Evolutionary conservation across 1,140 invertebrate genomes (phyloP).

Genomic region (Varroa destructor): DNA sequence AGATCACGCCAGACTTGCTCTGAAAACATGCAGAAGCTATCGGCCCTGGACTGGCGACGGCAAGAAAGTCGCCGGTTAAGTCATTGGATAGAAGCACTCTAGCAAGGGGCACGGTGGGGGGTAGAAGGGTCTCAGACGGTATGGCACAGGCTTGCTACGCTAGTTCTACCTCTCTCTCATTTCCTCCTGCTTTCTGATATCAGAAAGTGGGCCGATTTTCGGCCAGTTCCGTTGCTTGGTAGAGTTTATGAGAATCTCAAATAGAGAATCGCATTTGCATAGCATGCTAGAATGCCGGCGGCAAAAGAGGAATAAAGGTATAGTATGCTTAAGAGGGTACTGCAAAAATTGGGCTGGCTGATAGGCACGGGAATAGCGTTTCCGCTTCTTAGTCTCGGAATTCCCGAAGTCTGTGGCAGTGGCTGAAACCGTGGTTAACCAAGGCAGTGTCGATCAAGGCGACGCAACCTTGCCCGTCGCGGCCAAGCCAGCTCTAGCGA

Average conservation of each 20-base stretch:
- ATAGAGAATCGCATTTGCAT: conserved; percentile 28
- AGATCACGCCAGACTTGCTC: too few relatives aligned
- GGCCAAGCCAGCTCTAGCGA: too few relatives aligned
- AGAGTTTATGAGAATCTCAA: conserved; percentile 28
- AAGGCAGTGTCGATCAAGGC: too few relatives aligned
- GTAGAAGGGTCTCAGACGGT: background rate
- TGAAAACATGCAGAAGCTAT: background rate
- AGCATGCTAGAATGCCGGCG: background rate
- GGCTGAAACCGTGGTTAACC: too few relatives aligned
- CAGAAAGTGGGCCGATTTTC: conserved; percentile 4
- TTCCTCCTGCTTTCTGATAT: conserved; percentile 3
- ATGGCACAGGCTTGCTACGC: background rate
- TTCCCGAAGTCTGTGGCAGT: too few relatives aligned
- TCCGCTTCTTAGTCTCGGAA: too few relatives aligned
- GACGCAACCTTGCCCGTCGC: too few relatives aligned
- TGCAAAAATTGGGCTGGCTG: too few relatives aligned
- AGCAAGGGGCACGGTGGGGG: background rate
- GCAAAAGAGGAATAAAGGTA: background rate
- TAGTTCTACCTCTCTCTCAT: background rate
- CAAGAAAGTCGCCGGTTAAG: background rate
- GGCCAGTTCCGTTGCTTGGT: background rate
- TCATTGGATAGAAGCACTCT: background rate
- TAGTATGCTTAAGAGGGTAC: too few relatives aligned
- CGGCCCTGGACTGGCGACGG: background rate
- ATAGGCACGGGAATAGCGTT: too few relatives aligned